Evolutionary conservation across 1,140 invertebrate species (phyloP).

Genomic region (Anastrepha ludens): DNA sequence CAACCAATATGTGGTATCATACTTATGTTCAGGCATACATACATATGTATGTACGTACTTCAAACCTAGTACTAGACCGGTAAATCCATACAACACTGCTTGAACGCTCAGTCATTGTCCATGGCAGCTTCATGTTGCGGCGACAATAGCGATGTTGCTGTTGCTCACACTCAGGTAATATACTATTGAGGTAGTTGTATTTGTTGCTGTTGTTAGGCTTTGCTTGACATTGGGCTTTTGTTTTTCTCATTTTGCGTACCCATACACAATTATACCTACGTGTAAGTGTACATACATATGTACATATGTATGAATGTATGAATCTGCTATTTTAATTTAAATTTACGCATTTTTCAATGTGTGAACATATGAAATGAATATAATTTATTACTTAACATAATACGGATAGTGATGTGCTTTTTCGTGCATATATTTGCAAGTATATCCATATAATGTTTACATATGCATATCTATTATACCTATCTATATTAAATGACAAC

Average conservation of each 20-base stretch:
- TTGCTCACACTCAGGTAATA: background rate
- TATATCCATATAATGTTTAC: background rate
- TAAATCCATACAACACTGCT: background rate
- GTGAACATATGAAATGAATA: background rate
- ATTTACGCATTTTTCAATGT: background rate
- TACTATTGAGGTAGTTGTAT: background rate
- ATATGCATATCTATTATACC: background rate
- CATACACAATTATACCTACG: too few species aligned
- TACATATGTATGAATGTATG: too few species aligned
- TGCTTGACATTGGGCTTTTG: background rate
- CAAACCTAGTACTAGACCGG: too few species aligned
- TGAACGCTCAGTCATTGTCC: constrained; percentile 7
- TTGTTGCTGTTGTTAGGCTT: background rate
- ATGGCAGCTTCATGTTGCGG: constrained; percentile 15
- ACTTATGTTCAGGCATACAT: background rate
- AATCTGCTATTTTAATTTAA: too few species aligned
- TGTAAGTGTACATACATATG: too few species aligned
- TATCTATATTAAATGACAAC: background rate
- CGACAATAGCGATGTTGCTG: background rate
- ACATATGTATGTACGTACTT: background rate
- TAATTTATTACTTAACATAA: background rate
- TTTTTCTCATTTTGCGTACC: background rate
- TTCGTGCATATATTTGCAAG: background rate
- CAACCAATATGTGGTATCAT: too few species aligned
- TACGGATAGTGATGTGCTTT: background rate